Percentiles rank a stretch among this genome's conserved stretches.
phyloP scores from a whole-genome alignment of 2,888 invertebrate species.

The Cryptocheilus praepositus region DNA sequence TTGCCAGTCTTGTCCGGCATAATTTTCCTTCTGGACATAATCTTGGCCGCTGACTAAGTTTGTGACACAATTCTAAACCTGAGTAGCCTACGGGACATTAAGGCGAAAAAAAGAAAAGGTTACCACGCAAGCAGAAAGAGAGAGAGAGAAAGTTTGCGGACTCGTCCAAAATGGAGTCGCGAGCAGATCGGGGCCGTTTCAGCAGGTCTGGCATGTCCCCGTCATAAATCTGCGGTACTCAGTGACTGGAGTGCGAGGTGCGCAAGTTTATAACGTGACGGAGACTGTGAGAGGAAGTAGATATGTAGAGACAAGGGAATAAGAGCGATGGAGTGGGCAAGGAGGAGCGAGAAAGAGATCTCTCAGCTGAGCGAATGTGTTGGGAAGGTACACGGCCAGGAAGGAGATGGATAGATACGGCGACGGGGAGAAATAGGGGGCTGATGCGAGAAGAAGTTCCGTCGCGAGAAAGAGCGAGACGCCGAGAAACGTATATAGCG shows the following conservation, averaged over 20 bases:
- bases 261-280: constrained; percentile 64
- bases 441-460: constrained; percentile 10
- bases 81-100: not conserved
- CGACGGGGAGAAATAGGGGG: not conserved
- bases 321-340: constrained; percentile 11
- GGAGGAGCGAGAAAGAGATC: constrained; percentile 30
- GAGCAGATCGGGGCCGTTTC: constrained; percentile 61
- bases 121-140: constrained; percentile 18
- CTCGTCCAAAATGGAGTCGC: constrained; percentile 57
- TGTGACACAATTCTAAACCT: not conserved
- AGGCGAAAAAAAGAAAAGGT: not conserved
- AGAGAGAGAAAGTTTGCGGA: constrained; percentile 19
- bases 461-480: constrained; percentile 12
- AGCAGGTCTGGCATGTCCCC: constrained; percentile 60
- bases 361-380: constrained; percentile 2
- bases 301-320: constrained; percentile 20
- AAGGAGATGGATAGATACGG: constrained; percentile 34
- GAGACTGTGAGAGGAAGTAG: constrained; percentile 37
- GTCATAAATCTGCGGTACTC: constrained; percentile 67
- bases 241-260: constrained; percentile 43
- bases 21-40: too few relatives aligned
- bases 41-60: too few relatives aligned
- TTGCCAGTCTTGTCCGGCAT: too few relatives aligned
- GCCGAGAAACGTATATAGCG: constrained; percentile 33
- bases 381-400: not conserved